phyloP scores from a whole-genome alignment of 2,797 vertebrate genomes.

The Florisuga fusca region DNA sequence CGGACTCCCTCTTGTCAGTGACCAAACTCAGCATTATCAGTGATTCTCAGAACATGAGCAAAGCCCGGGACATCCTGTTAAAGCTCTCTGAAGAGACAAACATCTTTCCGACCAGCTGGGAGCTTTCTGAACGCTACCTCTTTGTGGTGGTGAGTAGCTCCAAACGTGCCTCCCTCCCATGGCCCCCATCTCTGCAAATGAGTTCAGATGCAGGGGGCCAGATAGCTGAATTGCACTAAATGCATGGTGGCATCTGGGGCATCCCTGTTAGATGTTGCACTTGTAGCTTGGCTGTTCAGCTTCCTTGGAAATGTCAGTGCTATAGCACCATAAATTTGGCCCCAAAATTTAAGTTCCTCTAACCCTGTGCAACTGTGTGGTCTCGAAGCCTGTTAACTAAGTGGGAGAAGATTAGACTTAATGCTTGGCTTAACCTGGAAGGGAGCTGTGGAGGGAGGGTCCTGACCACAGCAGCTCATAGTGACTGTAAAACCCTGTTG shows the following conservation, averaged over 20 bases:
- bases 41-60: conserved; percentile 84
- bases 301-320: background rate
- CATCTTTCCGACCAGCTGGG: conserved; percentile 86
- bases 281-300: background rate
- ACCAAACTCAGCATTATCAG: conserved; percentile 85
- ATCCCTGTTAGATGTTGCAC: background rate
- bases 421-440: background rate
- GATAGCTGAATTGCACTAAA: background rate
- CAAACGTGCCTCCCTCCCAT: accelerated
- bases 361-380: background rate
- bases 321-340: background rate
- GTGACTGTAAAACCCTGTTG: background rate
- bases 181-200: background rate
- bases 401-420: background rate
- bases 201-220: accelerated
- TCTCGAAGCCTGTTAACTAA: background rate
- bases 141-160: conserved; percentile 86
- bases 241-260: background rate
- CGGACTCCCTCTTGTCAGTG: conserved; percentile 87
- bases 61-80: conserved; percentile 83
- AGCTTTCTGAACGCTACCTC: conserved; percentile 86
- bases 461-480: accelerated
- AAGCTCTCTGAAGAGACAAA: conserved; percentile 87
- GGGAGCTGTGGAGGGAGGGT: background rate
- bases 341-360: background rate